Evolutionary conservation across 1,140 invertebrate genomes (phyloP).

Genomic region (Spodoptera frugiperda): DNA sequence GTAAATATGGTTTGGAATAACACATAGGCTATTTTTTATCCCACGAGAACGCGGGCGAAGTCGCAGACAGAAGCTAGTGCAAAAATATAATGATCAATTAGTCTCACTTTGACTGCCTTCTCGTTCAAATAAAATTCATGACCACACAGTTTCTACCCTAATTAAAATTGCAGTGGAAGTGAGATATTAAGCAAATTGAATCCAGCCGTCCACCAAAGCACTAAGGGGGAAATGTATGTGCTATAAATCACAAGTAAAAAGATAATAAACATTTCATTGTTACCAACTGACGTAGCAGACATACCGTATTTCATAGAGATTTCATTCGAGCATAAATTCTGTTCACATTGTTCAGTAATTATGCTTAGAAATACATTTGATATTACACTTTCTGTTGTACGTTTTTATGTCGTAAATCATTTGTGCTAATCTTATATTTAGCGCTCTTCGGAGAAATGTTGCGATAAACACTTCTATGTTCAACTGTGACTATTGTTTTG

Average conservation of each 20-base stretch:
- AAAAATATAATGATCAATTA: no score
- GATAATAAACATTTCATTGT: conserved; percentile 64
- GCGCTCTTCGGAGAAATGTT: conserved; percentile 21
- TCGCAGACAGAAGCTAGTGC: no score
- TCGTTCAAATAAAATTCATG: no score
- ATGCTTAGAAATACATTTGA: conserved; percentile 45
- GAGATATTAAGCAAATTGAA: conserved; percentile 26
- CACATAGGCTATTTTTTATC: no score
- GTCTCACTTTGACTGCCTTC: no score
- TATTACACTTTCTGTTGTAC: conserved; percentile 29
- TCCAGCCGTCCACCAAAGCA: conserved; percentile 14
- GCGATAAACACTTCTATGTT: conserved; percentile 14
- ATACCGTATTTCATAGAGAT: conserved; percentile 68
- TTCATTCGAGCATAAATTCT: conserved; percentile 58
- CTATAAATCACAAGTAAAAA: conserved; percentile 64
- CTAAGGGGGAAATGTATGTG: conserved; percentile 49
- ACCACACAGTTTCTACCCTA: not conserved
- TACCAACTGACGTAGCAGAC: conserved; percentile 58
- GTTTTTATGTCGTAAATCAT: conserved; percentile 35
- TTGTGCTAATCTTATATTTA: conserved; percentile 37
- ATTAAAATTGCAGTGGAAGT: not conserved
- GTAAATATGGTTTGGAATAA: no score
- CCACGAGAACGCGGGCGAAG: no score
- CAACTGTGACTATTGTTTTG: conserved; percentile 10
- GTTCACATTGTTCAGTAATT: conserved; percentile 52